Conservation (phyloP, 1,140 invertebrate genomes). For the Ceratina australensis region DNA sequence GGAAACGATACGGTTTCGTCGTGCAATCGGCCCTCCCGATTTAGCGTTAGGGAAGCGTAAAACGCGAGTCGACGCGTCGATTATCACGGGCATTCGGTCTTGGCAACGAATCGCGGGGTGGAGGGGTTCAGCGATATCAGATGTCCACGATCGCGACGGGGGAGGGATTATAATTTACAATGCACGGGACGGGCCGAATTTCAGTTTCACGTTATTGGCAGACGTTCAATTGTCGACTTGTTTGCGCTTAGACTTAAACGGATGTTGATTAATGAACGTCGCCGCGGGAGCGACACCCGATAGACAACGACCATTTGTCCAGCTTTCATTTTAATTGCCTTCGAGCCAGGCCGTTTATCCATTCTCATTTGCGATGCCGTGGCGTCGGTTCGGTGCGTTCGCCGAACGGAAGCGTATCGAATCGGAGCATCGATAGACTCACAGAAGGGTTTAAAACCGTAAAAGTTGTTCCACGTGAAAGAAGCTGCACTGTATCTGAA, state of each 20-base stretch:
- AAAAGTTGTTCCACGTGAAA: too few relatives aligned
- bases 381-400: too few relatives aligned
- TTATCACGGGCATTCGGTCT: background rate
- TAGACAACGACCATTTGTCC: conserved; percentile 7
- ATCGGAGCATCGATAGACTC: too few relatives aligned
- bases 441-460: too few relatives aligned
- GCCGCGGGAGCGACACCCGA: background rate
- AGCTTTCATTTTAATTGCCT: background rate
- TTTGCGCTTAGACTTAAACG: background rate
- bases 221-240: conserved; percentile 14
- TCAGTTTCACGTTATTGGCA: conserved; percentile 6
- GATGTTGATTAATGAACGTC: background rate
- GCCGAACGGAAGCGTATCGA: too few relatives aligned
- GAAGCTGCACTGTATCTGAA: too few relatives aligned
- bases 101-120: background rate
- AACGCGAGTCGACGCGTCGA: background rate
- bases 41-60: too few relatives aligned
- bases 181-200: background rate
- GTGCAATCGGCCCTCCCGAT: background rate
- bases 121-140: background rate
- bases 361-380: too few relatives aligned
- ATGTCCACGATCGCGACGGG: background rate
- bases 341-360: background rate
- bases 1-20: background rate
- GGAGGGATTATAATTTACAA: too few relatives aligned